Conservation (phyloP, 2,797 vertebrate genomes). For the Gouania willdenowi region DNA sequence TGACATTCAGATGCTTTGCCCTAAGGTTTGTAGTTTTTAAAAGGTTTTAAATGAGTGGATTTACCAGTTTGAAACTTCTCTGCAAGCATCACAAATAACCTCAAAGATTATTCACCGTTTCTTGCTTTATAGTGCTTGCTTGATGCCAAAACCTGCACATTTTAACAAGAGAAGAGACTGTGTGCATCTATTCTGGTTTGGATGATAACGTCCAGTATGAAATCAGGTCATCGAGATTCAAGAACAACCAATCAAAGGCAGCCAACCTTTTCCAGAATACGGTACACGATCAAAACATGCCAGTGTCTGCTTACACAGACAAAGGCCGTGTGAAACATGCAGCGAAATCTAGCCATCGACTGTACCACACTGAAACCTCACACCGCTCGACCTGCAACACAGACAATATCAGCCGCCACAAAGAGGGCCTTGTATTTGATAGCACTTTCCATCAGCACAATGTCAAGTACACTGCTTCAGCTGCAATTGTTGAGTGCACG, state of each 20-base stretch:
- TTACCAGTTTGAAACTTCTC: too few relatives aligned
- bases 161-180: too few relatives aligned
- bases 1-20: too few relatives aligned
- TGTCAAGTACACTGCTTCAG: conserved; percentile 23
- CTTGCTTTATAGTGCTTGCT: too few relatives aligned
- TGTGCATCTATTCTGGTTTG: too few relatives aligned
- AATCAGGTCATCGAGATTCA: conserved; percentile 20
- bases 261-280: conserved; percentile 7
- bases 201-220: neutral
- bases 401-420: conserved; percentile 39
- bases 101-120: too few relatives aligned
- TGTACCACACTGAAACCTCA: conserved; percentile 46
- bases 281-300: conserved; percentile 27
- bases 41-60: too few relatives aligned
- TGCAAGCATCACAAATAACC: too few relatives aligned
- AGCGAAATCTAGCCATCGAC: conserved; percentile 31
- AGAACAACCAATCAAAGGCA: neutral
- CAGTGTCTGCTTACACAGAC: conserved; percentile 48
- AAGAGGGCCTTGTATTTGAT: conserved; percentile 29
- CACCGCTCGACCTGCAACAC: conserved; percentile 31
- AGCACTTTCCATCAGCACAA: conserved; percentile 51
- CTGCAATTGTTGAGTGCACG: conserved; percentile 15
- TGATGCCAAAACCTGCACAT: too few relatives aligned
- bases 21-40: too few relatives aligned
- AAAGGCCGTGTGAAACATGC: conserved; percentile 43